Percentiles rank a stretch among this genome's conserved stretches.
Evolutionary conservation across 2,888 invertebrate species (phyloP).

Genomic region (Osmoderma eremita): DNA sequence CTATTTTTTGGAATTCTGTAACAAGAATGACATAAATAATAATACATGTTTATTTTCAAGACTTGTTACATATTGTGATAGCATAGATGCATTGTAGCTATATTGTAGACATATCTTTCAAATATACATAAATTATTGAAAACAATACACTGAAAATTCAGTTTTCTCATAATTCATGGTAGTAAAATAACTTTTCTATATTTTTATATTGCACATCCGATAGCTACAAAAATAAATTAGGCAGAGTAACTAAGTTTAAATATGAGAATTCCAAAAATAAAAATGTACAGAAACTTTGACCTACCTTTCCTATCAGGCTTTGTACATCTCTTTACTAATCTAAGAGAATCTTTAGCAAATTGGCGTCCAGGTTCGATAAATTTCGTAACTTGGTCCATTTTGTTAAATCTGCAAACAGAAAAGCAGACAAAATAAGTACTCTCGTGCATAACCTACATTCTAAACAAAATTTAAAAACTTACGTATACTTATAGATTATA

Average conservation of each 20-base stretch:
- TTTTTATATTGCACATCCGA: no score
- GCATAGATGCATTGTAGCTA: no score
- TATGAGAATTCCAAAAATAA: no score
- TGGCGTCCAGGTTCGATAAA: conserved; percentile 95
- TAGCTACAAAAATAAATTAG: no score
- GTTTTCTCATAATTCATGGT: no score
- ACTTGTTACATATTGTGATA: no score
- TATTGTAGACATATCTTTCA: no score
- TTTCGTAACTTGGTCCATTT: conserved; percentile 97
- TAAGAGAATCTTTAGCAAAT: conserved; percentile 97
- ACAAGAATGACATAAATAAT: conserved; percentile 51
- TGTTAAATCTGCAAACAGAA: conserved; percentile 8
- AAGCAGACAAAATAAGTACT: neutral
- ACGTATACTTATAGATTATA: neutral
- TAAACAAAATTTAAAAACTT: neutral
- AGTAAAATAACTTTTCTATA: no score
- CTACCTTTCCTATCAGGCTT: conserved; percentile 98
- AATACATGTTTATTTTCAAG: neutral
- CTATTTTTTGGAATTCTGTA: conserved; percentile 99
- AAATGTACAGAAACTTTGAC: neutral
- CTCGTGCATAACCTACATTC: conserved; percentile 7
- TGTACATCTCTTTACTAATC: conserved; percentile 98
- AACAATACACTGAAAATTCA: no score
- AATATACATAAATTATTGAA: no score
- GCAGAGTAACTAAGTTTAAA: neutral